Conservation (phyloP, 2,797 vertebrate genomes). For the Coregonus ussuriensis region DNA sequence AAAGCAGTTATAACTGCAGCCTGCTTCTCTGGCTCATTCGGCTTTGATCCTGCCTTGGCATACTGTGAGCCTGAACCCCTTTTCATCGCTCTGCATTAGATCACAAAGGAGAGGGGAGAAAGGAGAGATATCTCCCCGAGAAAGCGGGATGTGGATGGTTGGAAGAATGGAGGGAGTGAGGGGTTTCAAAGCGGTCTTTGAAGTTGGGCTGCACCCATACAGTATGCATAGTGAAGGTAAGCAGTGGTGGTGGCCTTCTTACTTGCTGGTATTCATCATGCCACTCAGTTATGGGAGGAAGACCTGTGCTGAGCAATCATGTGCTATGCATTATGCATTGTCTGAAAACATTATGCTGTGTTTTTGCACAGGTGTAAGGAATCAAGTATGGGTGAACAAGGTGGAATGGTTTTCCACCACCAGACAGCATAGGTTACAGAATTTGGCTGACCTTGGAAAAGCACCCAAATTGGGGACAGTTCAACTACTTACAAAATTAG, state of each 20-base stretch:
- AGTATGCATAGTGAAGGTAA: not conserved
- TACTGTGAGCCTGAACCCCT: constrained; percentile 64
- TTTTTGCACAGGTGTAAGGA: not conserved
- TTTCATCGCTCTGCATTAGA: constrained; percentile 67
- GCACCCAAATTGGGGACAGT: too few species aligned
- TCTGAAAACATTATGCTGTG: not conserved
- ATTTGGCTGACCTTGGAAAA: too few species aligned
- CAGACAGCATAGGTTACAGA: not conserved
- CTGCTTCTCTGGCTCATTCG: constrained; percentile 46
- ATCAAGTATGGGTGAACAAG: not conserved
- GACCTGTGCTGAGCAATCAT: not conserved
- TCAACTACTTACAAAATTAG: too few species aligned
- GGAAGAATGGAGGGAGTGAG: constrained; percentile 25
- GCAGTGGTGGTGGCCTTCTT: not conserved
- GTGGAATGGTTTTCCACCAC: not conserved
- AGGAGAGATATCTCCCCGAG: constrained; percentile 66
- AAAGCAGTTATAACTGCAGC: constrained; percentile 62
- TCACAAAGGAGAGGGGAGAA: constrained; percentile 63
- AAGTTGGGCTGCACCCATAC: constrained; percentile 60
- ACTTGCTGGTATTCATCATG: not conserved
- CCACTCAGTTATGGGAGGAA: not conserved
- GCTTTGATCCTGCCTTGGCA: constrained; percentile 72
- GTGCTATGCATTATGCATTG: not conserved
- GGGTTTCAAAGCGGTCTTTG: constrained; percentile 76
- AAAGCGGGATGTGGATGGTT: constrained; percentile 40